Evolutionary conservation across 2,113 vertebrate genomes (phyloP), one percentile per base, ranked within the genome.

Genomic region (Anolis sagrei): DNA sequence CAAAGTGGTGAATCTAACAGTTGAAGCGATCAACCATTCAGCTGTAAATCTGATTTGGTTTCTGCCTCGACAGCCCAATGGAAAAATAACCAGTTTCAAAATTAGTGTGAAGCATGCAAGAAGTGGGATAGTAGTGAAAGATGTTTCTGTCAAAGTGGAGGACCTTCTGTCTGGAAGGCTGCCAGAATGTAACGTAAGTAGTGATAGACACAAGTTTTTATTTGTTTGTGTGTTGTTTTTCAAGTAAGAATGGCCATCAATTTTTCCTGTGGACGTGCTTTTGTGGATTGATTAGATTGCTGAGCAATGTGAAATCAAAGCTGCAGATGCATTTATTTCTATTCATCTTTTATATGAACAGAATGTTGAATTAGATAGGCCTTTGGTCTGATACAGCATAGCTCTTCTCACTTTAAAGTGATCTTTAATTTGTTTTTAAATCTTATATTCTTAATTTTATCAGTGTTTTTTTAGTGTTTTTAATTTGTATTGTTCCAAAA

Each of bases 11-110:
- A 98, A 98, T 94, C 95, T 99, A 89, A 98, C 98, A 14, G 98
- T 98, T 7, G 96, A 97, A 36, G 96, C 98, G 51, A 95, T 97
- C 76, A 99, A 98, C 95, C 96, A 97, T 93, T 97, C 98, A 70
- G 97, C 96, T 51, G 98, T 98, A 85, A 95, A 97, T 92, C 94
- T 99, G 34, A 98, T 97, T 72, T 99, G 99, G 99, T 99, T 97
- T 94, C 96, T 99, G 89, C 99, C 99, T 18, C 94, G 92, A 48
- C 98, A 97, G 92, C 98, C 98, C 91, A 99, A 99, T 87, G 99
- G 99, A 68, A 99, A 98, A 93, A 99, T 99, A 93, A 99, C 97
- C 64, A 97, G 97, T 93, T 99, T 99, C 94, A 97, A 97, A 72
- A 97, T 99, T 75, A 99, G 98, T 91, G 97, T 97, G 72, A 99